Evolutionary conservation across 2,888 invertebrate genomes (phyloP), one percentile per base, ranked within the genome.

Genomic region (Phaonia tiefii): DNA sequence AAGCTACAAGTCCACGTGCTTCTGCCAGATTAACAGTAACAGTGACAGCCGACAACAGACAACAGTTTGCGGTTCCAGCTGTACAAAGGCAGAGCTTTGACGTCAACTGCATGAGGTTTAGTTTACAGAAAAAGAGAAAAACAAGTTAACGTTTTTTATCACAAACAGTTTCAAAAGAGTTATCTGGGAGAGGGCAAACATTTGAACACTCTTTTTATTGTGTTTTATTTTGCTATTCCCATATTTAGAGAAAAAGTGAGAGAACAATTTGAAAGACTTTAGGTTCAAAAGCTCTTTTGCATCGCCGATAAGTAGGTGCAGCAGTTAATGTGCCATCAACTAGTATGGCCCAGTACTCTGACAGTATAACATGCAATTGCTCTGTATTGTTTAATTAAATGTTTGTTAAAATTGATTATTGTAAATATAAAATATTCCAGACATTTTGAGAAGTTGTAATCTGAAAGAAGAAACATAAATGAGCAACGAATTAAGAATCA

Each of bases 1-100:
- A 77, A 81, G 26, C 58, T 15, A 69, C 72, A 81, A 81, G 67
- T 78, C 78, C 81, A 81, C 81, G 81, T 81, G 81, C 78, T 75
- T 77, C 75, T 66, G 67, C 71, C 56, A 67, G 20, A 22, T 75
- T 81, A 17, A 46, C 42, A 58, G 74, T 31, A 31, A 51, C 60
- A 56, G 63, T 39, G 31, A 39, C 10, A 20, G 31, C 49, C 15
- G 37, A 37, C 3, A 15, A 10, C 39, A 60, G 5, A 15, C 15
- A 1, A 8, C 17, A 22, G 20, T 1, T 20, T 2, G 31, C 17
- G 20, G 20, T 1, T 20, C 1, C 51, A 51, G 3, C 8, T 31
- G 10, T 22, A 20, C 20, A 17, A 46, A 20, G n/a, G n/a, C n/a
- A n/a, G n/a, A n/a, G 31, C 31, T 3, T 31, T 8, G 31, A 8